phyloP scores from a whole-genome alignment of 2,113 vertebrate species.

The Chlamydotis undulata region DNA sequence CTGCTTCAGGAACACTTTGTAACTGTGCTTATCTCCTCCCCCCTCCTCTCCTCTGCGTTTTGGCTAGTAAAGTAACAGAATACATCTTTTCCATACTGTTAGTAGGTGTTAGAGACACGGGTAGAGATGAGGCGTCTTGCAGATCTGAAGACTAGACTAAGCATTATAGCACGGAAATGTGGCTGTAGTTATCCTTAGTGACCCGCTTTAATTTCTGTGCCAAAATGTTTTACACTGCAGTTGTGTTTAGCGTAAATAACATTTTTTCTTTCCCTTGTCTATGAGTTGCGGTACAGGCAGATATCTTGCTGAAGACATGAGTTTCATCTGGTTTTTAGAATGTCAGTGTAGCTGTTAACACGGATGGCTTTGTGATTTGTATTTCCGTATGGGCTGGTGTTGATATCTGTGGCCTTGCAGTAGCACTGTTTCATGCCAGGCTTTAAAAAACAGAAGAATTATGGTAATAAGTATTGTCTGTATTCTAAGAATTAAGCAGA shows the following conservation, averaged over 20 bases:
- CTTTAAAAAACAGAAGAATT: slow-evolving; percentile 21
- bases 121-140: neutral
- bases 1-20: neutral
- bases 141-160: neutral
- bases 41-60: neutral
- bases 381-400: neutral
- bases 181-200: neutral
- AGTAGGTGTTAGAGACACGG: neutral
- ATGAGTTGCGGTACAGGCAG: neutral
- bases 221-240: neutral
- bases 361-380: neutral
- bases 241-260: neutral
- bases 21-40: neutral
- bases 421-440: neutral
- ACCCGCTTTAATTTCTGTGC: neutral
- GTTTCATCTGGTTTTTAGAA: neutral
- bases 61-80: neutral
- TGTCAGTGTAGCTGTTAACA: neutral
- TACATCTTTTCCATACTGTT: neutral
- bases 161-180: neutral
- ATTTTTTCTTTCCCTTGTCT: neutral
- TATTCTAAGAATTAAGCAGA: neutral
- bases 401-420: neutral
- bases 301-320: neutral
- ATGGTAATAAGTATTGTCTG: neutral